phyloP scores from a whole-genome alignment of 64 coral and sea anemone genomes.

The Dendronephthya gigantea region DNA sequence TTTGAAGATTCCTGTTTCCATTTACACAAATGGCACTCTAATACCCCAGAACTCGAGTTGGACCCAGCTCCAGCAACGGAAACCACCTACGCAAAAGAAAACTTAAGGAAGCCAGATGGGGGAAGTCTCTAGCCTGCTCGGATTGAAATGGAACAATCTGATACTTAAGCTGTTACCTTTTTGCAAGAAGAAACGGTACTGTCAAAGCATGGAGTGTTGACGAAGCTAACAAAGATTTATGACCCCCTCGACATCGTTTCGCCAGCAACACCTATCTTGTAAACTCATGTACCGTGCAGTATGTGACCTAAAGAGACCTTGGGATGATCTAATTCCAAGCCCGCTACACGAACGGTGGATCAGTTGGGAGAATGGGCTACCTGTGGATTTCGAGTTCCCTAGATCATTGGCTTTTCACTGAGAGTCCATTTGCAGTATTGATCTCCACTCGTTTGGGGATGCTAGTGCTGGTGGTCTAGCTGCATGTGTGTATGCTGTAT shows the following conservation, averaged over 20 bases:
- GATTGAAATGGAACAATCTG: background rate
- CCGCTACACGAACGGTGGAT: background rate
- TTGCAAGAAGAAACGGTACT: background rate
- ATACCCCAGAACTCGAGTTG: too few relatives aligned
- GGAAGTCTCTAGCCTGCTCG: background rate
- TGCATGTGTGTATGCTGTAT: conserved; percentile 11
- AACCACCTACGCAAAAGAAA: too few relatives aligned
- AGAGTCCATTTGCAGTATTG: background rate
- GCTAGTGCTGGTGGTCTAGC: background rate
- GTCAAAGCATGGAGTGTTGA: conserved; percentile 8
- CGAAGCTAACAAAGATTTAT: conserved; percentile 11
- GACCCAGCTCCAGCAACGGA: too few relatives aligned
- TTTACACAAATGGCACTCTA: too few relatives aligned
- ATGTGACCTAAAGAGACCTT: background rate
- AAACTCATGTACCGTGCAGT: conserved; percentile 21
- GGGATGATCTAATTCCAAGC: background rate
- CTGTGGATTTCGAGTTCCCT: background rate
- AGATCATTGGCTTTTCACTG: background rate
- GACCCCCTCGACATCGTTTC: conserved; percentile 23
- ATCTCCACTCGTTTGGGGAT: background rate
- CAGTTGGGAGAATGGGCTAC: conserved; percentile 8
- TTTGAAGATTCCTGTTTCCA: too few relatives aligned
- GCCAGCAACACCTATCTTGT: background rate
- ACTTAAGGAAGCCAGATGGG: too few relatives aligned
- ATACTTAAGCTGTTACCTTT: background rate